Evolutionary conservation across 2,797 vertebrate genomes (phyloP).

Genomic region (Psittacula derbiana): DNA sequence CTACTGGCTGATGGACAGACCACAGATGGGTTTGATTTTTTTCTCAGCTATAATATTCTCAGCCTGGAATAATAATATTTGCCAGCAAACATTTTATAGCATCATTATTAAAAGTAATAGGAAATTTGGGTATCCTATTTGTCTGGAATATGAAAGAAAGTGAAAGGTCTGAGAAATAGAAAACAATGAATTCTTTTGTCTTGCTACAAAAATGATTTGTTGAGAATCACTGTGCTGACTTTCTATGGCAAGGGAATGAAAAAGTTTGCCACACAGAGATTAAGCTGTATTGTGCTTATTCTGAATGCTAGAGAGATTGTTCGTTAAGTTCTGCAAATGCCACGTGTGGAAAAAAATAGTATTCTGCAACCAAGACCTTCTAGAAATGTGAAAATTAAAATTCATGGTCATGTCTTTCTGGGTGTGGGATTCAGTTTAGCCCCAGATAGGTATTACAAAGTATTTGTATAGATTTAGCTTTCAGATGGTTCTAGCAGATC

Average conservation of each 20-base stretch:
- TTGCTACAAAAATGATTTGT: not conserved
- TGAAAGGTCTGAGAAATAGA: not conserved
- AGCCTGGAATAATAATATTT: not conserved
- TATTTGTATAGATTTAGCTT: conserved; percentile 39
- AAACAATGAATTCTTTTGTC: not conserved
- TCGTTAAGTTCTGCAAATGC: conserved; percentile 40
- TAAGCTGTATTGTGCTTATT: not conserved
- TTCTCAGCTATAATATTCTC: not conserved
- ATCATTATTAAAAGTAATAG: not conserved
- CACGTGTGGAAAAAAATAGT: not conserved
- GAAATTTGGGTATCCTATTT: not conserved
- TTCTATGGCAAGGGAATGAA: not conserved
- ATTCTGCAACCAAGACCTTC: not conserved
- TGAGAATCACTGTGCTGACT: not conserved
- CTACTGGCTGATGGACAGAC: conserved; percentile 39
- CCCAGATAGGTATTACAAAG: not conserved
- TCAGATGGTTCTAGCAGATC: not conserved
- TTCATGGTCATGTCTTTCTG: conserved; percentile 39
- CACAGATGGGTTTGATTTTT: not conserved
- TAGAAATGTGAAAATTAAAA: conserved; percentile 46
- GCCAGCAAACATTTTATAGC: not conserved
- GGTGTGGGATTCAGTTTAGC: conserved; percentile 4
- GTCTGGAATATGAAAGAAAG: not conserved
- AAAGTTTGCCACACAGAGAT: not conserved
- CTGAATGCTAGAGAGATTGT: not conserved